A percentile compares a stretch with the other conserved stretches of the same genome.
phyloP scores from a whole-genome alignment of 2,113 vertebrate genomes.

The Phalacrocorax brasilianus region DNA sequence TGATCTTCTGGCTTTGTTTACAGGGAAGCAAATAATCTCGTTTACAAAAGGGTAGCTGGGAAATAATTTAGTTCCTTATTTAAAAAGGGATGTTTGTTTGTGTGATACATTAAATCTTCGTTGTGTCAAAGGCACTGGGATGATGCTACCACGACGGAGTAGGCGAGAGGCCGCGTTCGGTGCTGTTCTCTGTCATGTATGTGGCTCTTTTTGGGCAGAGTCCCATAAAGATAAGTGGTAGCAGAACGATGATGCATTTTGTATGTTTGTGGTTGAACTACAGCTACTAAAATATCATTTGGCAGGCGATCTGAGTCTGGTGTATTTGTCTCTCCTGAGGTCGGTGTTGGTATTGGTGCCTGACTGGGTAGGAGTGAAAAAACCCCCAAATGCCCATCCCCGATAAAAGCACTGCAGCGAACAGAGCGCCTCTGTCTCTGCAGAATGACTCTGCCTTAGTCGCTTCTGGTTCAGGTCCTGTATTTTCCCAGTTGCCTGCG shows the following conservation, averaged over 20 bases:
- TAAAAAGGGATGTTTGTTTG: neutral
- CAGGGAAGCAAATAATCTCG: neutral
- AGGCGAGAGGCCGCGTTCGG: neutral
- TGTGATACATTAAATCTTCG: neutral
- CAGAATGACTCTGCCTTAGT: neutral
- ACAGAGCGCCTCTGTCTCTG: neutral
- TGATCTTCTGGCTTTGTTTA: neutral
- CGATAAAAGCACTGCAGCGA: neutral
- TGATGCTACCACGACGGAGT: neutral
- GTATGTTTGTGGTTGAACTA: neutral
- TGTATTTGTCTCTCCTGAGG: neutral
- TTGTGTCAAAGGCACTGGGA: too few species aligned
- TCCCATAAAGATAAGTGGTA: neutral
- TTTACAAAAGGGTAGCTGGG: neutral
- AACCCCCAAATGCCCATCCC: neutral
- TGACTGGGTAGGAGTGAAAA: neutral
- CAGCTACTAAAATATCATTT: neutral
- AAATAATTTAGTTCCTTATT: neutral
- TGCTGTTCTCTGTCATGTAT: neutral
- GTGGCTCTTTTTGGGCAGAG: neutral
- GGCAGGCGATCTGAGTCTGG: neutral
- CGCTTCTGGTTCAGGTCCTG: too few species aligned
- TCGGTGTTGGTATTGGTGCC: neutral
- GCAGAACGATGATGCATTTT: neutral
- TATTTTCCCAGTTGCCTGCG: rapidly evolving